Percentiles rank a stretch among this genome's conserved stretches.
These are phyloP conservation scores for Prenolepis imparis DNA, from an alignment of 2,888 invertebrate species.

Conservation along the genomic window DNA sequence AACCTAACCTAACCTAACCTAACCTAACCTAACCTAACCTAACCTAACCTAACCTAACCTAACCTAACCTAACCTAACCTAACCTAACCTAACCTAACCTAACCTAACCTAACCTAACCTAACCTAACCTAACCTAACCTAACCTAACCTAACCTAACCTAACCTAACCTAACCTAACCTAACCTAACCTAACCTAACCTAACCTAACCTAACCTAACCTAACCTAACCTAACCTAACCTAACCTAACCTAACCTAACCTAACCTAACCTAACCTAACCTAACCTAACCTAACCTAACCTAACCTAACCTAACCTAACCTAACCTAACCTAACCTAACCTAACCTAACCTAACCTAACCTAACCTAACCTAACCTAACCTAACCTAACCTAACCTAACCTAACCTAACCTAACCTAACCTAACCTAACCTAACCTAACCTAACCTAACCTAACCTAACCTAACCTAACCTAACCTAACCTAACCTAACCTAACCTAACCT, in stretches of 20 bases:
- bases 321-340: no score
- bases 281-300: not conserved
- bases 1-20: no score
- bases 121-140: constrained; percentile 19
- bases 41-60: constrained; percentile 14
- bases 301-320: not conserved
- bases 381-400: not conserved
- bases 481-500: constrained; percentile 14
- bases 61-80: not conserved
- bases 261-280: not conserved
- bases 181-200: not conserved
- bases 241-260: no score
- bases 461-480: constrained; percentile 11
- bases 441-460: not conserved
- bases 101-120: constrained; percentile 6
- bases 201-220: no score
- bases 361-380: not conserved
- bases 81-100: constrained; percentile 5
- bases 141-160: no score
- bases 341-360: not conserved
- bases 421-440: no score
- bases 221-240: not conserved
- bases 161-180: not conserved
- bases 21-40: constrained; percentile 1
- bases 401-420: not conserved